Percentiles rank a stretch among this genome's conserved stretches.
Conservation (phyloP, 2,797 vertebrate genomes). For the Hoplostethus mediterraneus region DNA sequence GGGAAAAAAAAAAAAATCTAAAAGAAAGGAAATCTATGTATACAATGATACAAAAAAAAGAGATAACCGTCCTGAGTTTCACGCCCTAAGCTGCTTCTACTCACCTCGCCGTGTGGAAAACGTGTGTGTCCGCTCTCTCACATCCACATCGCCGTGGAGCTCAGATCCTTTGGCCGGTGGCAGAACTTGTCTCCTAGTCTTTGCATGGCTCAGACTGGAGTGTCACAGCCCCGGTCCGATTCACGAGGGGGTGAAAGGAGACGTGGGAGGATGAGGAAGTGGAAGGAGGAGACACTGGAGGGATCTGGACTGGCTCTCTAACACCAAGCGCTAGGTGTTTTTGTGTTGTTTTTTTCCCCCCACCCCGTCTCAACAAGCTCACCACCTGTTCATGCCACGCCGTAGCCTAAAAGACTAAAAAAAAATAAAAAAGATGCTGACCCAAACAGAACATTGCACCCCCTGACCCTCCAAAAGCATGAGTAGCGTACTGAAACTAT, state of each 20-base stretch:
- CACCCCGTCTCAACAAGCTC: constrained; percentile 71
- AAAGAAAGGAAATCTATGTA: constrained; percentile 81
- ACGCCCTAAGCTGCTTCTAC: constrained; percentile 89
- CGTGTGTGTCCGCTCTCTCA: constrained; percentile 70
- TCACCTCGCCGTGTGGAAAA: constrained; percentile 83
- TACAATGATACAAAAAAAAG: constrained; percentile 66
- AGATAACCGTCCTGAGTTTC: constrained; percentile 79
- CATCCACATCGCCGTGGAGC: constrained; percentile 70
- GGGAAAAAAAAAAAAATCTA: constrained; percentile 81
- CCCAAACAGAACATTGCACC: constrained; percentile 68
- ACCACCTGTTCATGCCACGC: constrained; percentile 71
- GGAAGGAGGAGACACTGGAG: constrained; percentile 55
- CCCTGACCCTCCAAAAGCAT: constrained; percentile 85
- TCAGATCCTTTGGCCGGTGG: constrained; percentile 67
- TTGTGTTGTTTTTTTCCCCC: constrained; percentile 63
- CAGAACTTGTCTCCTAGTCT: constrained; percentile 79
- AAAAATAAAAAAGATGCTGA: constrained; percentile 55
- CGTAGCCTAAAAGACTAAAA: constrained; percentile 86
- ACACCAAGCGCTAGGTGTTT: constrained; percentile 82
- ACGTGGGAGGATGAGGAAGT: constrained; percentile 53
- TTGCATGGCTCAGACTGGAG: constrained; percentile 89
- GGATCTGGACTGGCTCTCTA: constrained; percentile 82
- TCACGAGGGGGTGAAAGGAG: constrained; percentile 43
- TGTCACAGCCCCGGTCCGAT: constrained; percentile 84
- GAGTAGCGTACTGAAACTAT: constrained; percentile 83